Evolutionary conservation across 2,888 invertebrate genomes (phyloP).

Genomic region (Blera fallax): DNA sequence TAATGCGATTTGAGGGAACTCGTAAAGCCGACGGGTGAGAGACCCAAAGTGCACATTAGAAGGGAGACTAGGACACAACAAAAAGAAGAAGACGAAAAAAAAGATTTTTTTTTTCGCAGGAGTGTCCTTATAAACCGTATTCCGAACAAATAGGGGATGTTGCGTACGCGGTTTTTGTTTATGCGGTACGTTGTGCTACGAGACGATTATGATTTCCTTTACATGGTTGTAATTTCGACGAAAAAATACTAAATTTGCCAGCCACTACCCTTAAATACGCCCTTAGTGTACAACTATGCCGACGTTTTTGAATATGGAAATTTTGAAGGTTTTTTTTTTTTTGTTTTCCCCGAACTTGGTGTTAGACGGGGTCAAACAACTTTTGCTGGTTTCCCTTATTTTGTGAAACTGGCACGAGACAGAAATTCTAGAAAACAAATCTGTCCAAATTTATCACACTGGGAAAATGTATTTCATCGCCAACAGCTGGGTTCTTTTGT

Average conservation of each 20-base stretch:
- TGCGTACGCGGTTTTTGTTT: slow-evolving; percentile 58
- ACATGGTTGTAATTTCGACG: slow-evolving; percentile 47
- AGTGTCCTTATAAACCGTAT: slow-evolving; percentile 52
- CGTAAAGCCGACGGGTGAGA: slow-evolving; percentile 60
- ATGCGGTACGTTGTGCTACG: slow-evolving; percentile 33
- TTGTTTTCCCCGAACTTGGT: slow-evolving; percentile 33
- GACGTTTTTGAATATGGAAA: slow-evolving; percentile 63
- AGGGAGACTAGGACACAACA: slow-evolving; percentile 59
- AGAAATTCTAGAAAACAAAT: slow-evolving; percentile 53
- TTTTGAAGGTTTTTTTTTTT: slow-evolving; percentile 20
- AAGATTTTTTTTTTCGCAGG: slow-evolving; percentile 57
- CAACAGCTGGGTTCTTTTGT: slow-evolving; percentile 55
- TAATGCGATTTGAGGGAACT: slow-evolving; percentile 71
- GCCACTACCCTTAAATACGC: slow-evolving; percentile 51
- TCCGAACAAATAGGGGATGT: slow-evolving; percentile 63
- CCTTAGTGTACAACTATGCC: slow-evolving; percentile 56
- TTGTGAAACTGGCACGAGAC: slow-evolving; percentile 41
- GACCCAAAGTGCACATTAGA: slow-evolving; percentile 64
- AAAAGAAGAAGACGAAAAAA: slow-evolving; percentile 30
- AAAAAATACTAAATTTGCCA: slow-evolving; percentile 28
- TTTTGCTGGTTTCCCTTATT: slow-evolving; percentile 42
- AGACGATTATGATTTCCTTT: slow-evolving; percentile 67
- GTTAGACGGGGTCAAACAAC: slow-evolving; percentile 54
- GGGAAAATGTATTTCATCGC: slow-evolving; percentile 22
- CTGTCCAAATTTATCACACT: slow-evolving; percentile 32